A percentile compares a stretch with the other conserved stretches of the same genome.
phyloP scores from a whole-genome alignment of 2,113 vertebrate species.

The Thamnaconus septentrionalis region DNA sequence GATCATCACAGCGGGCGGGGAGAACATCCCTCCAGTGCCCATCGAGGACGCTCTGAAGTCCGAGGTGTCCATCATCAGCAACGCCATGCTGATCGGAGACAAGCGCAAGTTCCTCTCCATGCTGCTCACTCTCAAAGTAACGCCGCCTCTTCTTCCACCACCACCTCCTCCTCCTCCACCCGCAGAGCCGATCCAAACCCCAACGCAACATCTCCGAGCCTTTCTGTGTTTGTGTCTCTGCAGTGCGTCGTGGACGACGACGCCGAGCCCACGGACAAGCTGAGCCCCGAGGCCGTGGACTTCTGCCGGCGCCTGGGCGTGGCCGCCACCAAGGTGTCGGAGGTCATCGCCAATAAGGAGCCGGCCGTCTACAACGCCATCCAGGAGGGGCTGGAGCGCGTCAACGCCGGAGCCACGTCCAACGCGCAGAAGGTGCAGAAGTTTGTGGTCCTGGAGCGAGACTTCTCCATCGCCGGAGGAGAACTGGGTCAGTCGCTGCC shows the following conservation, averaged over 20 bases:
- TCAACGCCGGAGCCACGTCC: slow-evolving; percentile 69
- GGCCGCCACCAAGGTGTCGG: slow-evolving; percentile 59
- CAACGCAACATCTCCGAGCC: not conserved
- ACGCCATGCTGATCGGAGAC: slow-evolving; percentile 79
- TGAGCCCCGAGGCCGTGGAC: slow-evolving; percentile 59
- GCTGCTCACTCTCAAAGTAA: slow-evolving; percentile 80
- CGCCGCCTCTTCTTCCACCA: not conserved
- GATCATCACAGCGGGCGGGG: slow-evolving; percentile 81
- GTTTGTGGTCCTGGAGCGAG: slow-evolving; percentile 68
- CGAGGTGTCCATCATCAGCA: slow-evolving; percentile 74
- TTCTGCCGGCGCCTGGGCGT: slow-evolving; percentile 61
- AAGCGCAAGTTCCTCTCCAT: slow-evolving; percentile 80
- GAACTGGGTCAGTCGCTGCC: slow-evolving; percentile 74
- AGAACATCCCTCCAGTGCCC: slow-evolving; percentile 79
- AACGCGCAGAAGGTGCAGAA: slow-evolving; percentile 78
- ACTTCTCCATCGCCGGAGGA: slow-evolving; percentile 75
- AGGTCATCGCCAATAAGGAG: slow-evolving; percentile 71
- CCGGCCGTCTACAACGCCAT: slow-evolving; percentile 72
- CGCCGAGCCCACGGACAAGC: slow-evolving; percentile 71
- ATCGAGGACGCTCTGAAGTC: slow-evolving; percentile 76
- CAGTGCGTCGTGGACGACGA: slow-evolving; percentile 72
- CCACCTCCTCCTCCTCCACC: too few relatives aligned
- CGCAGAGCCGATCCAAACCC: too few relatives aligned
- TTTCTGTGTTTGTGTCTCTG: not conserved
- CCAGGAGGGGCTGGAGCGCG: slow-evolving; percentile 66